These are phyloP conservation scores for Macrocentrus cingulum DNA, from an alignment of 1,140 invertebrate genomes.

Conservation along the genomic window DNA sequence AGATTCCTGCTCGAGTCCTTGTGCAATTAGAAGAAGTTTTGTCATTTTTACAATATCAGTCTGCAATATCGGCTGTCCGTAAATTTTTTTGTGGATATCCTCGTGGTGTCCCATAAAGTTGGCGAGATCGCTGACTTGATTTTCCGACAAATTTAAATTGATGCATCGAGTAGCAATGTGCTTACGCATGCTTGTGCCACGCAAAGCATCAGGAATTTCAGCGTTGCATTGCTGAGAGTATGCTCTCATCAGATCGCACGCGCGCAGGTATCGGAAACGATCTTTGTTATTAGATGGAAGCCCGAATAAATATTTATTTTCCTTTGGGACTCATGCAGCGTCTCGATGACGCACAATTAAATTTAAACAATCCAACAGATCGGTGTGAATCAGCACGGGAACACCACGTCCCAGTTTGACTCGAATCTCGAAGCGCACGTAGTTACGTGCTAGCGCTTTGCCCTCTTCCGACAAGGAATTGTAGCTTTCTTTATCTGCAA, in stretches of 20 bases:
- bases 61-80: conserved; percentile 27
- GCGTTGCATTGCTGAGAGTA: conserved; percentile 11
- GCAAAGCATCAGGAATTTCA: conserved; percentile 5
- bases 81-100: conserved; percentile 26
- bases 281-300: not conserved
- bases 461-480: not conserved
- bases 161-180: conserved; percentile 22
- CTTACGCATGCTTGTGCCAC: conserved; percentile 17
- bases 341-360: not conserved
- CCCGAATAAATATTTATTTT: conserved; percentile 13
- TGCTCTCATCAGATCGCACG: conserved; percentile 6
- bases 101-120: conserved; percentile 15
- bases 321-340: conserved; percentile 1
- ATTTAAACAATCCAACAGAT: conserved; percentile 8
- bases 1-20: too few relatives aligned
- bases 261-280: not conserved
- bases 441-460: conserved; percentile 11
- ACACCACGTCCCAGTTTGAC: conserved; percentile 24
- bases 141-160: conserved; percentile 1
- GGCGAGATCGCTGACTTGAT: conserved; percentile 9
- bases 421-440: conserved; percentile 18
- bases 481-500: conserved; percentile 1
- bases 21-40: too few relatives aligned
- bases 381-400: conserved; percentile 15
- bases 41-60: too few relatives aligned